Evolutionary conservation across 2,888 invertebrate species (phyloP).

Genomic region (Terebella lapidaria): DNA sequence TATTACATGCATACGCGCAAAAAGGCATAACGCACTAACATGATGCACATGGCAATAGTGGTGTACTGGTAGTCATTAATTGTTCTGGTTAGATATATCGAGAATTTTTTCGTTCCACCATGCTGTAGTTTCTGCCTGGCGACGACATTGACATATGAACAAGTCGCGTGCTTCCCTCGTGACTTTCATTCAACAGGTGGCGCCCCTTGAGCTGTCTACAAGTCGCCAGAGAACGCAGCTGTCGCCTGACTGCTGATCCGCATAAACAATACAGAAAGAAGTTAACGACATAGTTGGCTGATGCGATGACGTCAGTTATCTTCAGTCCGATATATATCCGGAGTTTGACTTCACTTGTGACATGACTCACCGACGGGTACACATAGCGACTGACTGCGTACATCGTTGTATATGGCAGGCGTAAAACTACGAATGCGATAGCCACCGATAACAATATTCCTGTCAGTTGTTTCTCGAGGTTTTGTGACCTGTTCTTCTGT

Average conservation of each 20-base stretch:
- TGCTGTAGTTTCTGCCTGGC: no score
- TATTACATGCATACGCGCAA: no score
- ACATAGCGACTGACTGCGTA: constrained; percentile 6
- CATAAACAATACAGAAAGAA: constrained; percentile 14
- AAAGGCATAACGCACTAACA: no score
- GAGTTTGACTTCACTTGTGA: background rate
- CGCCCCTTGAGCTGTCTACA: no score
- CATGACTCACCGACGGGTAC: background rate
- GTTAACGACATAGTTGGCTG: constrained; percentile 12
- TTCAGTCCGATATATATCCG: background rate
- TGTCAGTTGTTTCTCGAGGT: constrained; percentile 10
- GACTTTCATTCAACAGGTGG: no score
- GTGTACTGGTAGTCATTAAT: no score
- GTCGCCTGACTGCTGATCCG: constrained; percentile 6
- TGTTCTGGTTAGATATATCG: no score
- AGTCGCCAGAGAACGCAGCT: background rate
- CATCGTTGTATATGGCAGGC: constrained; percentile 13
- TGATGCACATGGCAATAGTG: no score
- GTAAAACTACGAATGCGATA: constrained; percentile 14
- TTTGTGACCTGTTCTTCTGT: background rate
- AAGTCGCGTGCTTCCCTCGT: no score
- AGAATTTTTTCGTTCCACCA: no score
- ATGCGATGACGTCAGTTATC: constrained; percentile 9
- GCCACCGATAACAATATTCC: constrained; percentile 14
- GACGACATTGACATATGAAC: no score